These are phyloP conservation scores for Cotesia vestalis DNA, from an alignment of 1,140 invertebrate genomes.

Conservation along the genomic window DNA sequence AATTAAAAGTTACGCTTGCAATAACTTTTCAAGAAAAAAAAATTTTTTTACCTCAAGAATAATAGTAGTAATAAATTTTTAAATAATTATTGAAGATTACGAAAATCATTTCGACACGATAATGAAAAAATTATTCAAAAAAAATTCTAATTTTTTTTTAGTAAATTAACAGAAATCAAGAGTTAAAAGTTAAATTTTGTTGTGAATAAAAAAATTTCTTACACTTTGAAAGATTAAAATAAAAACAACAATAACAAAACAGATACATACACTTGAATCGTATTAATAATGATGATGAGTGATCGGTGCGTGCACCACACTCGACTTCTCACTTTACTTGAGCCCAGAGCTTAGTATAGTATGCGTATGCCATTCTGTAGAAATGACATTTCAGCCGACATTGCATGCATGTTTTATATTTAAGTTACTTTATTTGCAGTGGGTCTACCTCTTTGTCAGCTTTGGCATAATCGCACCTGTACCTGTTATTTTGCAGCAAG, in stretches of 20 bases:
- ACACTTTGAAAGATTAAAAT: too few relatives aligned
- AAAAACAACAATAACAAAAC: not conserved
- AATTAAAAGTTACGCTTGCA: too few relatives aligned
- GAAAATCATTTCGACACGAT: too few relatives aligned
- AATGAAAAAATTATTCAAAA: too few relatives aligned
- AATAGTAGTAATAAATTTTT: too few relatives aligned
- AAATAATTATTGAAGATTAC: too few relatives aligned
- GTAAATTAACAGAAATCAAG: too few relatives aligned
- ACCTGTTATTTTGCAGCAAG: not conserved
- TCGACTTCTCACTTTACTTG: not conserved
- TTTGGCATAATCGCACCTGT: conserved; percentile 50
- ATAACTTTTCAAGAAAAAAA: too few relatives aligned
- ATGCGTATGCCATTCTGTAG: conserved; percentile 28
- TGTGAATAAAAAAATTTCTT: too few relatives aligned
- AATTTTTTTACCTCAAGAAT: too few relatives aligned
- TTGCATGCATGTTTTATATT: conserved; percentile 45
- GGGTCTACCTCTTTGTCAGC: not conserved
- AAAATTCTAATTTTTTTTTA: too few relatives aligned
- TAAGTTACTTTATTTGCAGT: conserved; percentile 12
- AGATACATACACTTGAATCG: conserved; percentile 29
- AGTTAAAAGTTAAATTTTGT: too few relatives aligned
- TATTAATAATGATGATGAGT: conserved; percentile 24
- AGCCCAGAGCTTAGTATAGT: conserved; percentile 6
- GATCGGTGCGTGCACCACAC: conserved; percentile 32
- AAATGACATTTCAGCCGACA: conserved; percentile 51